These are phyloP conservation scores for Drosophila rufa DNA, from an alignment of 1,140 invertebrate genomes.

Conservation along the genomic window DNA sequence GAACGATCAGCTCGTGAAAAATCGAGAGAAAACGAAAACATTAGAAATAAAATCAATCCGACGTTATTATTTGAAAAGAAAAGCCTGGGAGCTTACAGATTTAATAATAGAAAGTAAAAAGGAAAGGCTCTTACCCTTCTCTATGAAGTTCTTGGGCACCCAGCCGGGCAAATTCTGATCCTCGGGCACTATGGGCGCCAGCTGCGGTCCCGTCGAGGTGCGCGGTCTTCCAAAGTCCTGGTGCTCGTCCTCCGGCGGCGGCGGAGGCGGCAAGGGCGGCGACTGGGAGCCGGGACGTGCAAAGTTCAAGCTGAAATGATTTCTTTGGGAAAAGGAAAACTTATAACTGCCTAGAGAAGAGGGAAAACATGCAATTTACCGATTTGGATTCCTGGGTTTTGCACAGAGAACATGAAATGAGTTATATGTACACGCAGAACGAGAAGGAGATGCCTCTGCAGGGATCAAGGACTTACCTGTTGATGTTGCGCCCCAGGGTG, in stretches of 20 bases:
- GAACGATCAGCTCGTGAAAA: no score
- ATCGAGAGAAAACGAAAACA: no score
- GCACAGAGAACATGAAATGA: constrained; percentile 50
- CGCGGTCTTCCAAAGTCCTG: constrained; percentile 90
- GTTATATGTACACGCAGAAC: constrained; percentile 35
- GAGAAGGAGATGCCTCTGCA: not conserved
- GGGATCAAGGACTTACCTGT: constrained; percentile 62
- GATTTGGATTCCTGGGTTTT: constrained; percentile 72
- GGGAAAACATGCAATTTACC: constrained; percentile 54
- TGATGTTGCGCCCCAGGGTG: constrained; percentile 86
- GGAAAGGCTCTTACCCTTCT: constrained; percentile 91
- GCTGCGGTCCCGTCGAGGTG: constrained; percentile 86
- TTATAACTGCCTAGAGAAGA: not conserved
- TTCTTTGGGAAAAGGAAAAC: constrained; percentile 41
- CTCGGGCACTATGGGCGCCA: constrained; percentile 93
- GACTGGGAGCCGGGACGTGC: constrained; percentile 88
- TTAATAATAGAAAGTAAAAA: not conserved
- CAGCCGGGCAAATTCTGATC: constrained; percentile 94
- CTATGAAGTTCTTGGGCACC: constrained; percentile 98
- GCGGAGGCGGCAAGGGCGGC: constrained; percentile 94
- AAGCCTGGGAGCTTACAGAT: no score
- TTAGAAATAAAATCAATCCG: no score
- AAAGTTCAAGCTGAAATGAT: constrained; percentile 85
- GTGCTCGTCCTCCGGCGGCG: constrained; percentile 91
- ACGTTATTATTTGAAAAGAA: no score